Conservation (phyloP, 2,888 invertebrate species). For the Drosophila algonquin region DNA sequence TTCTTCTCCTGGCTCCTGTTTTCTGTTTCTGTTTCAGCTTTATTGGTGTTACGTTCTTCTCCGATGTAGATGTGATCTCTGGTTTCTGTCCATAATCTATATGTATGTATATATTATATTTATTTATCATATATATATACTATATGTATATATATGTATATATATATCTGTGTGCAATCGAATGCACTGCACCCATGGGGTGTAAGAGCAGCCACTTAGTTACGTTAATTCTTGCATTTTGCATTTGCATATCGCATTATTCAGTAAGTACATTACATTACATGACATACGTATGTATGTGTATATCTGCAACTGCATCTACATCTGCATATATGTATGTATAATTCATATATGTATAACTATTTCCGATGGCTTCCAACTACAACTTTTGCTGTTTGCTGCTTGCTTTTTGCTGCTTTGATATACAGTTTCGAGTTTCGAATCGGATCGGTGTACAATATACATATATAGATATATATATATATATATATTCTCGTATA, state of each 20-base stretch:
- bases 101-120: conserved; percentile 42
- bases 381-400: conserved; percentile 15
- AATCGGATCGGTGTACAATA: conserved; percentile 9
- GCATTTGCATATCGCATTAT: conserved; percentile 17
- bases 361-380: conserved; percentile 51
- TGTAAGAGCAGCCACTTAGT: conserved; percentile 69
- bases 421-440: conserved; percentile 6
- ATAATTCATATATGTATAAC: conserved; percentile 26
- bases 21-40: conserved; percentile 16
- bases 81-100: conserved; percentile 44
- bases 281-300: conserved; percentile 25
- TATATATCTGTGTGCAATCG: conserved; percentile 56
- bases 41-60: conserved; percentile 49
- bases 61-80: conserved; percentile 36
- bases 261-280: conserved; percentile 26
- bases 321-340: conserved; percentile 1
- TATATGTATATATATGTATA: conserved; percentile 43
- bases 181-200: conserved; percentile 70
- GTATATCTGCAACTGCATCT: conserved; percentile 22
- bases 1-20: conserved; percentile 18
- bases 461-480: conserved; percentile 10
- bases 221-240: conserved; percentile 38
- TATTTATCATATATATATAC: conserved; percentile 23
- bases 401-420: not conserved
- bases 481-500: conserved; percentile 27